Evolutionary conservation across 2,888 invertebrate species (phyloP).

Genomic region (Rotaria macrura): DNA sequence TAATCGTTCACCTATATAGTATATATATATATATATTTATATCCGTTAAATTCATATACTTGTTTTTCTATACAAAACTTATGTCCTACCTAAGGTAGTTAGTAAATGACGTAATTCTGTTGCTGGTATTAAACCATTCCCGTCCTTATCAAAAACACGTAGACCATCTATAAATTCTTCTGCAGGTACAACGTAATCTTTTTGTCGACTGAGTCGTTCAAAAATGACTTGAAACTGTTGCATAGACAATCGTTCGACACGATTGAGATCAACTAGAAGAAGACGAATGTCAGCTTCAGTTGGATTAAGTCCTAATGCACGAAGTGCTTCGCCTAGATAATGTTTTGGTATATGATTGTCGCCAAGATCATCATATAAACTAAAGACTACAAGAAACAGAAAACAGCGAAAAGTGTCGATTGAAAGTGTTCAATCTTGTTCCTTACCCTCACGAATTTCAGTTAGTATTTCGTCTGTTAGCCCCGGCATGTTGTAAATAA

Average conservation of each 20-base stretch:
- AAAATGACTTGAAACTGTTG: slow-evolving; percentile 97
- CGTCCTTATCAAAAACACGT: slow-evolving; percentile 96
- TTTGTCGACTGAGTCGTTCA: slow-evolving; percentile 66
- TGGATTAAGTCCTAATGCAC: slow-evolving; percentile 94
- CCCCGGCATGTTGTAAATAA: neutral
- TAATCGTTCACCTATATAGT: slow-evolving; percentile 69
- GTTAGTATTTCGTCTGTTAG: neutral
- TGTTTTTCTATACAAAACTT: neutral
- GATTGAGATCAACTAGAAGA: neutral
- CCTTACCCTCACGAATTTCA: slow-evolving; percentile 16
- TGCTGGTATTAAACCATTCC: slow-evolving; percentile 75
- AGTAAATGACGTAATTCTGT: slow-evolving; percentile 92
- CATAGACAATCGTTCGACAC: slow-evolving; percentile 84
- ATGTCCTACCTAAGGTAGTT: slow-evolving; percentile 61
- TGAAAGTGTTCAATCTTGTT: too few relatives aligned
- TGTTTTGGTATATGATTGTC: slow-evolving; percentile 92
- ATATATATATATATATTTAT: neutral
- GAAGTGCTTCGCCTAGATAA: slow-evolving; percentile 89
- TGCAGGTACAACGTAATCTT: slow-evolving; percentile 51
- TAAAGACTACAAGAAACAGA: too few relatives aligned
- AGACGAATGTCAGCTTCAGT: slow-evolving; percentile 80
- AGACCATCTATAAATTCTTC: slow-evolving; percentile 95
- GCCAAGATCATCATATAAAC: slow-evolving; percentile 92
- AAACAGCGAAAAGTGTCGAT: too few relatives aligned
- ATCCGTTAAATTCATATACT: neutral